Conservation (phyloP, 92 coral and sea anemone species). For the Zoanthus sociatus region DNA sequence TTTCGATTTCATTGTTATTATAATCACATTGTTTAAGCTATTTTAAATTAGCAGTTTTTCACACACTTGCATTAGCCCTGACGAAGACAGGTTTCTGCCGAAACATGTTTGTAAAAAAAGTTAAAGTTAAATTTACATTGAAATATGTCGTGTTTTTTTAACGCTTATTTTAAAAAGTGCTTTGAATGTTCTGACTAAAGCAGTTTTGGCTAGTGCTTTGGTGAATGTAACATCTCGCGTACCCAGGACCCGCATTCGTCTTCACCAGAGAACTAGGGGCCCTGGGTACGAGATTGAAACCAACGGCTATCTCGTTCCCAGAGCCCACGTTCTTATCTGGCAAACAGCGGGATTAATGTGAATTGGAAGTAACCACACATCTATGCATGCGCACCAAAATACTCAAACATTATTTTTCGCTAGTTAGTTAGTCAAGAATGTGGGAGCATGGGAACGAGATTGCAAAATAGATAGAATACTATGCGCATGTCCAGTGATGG, state of each 20-base stretch:
- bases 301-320: background rate
- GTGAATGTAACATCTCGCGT: background rate
- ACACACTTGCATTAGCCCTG: too few species aligned
- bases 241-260: background rate
- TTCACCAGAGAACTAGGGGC: background rate
- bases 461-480: background rate
- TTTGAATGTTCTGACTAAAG: too few species aligned
- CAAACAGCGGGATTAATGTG: background rate
- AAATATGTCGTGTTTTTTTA: too few species aligned
- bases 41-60: too few species aligned
- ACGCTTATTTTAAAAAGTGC: too few species aligned
- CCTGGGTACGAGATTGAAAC: conserved; percentile 21
- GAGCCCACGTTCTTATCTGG: conserved; percentile 25
- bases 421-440: background rate
- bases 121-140: too few species aligned
- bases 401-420: background rate
- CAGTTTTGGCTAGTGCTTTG: background rate
- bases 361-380: conserved; percentile 23
- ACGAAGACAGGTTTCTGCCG: too few species aligned
- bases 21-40: too few species aligned
- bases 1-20: too few species aligned
- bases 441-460: conserved; percentile 29
- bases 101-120: too few species aligned
- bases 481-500: conserved; percentile 45
- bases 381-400: conserved; percentile 38